phyloP scores from a whole-genome alignment of 2,888 invertebrate genomes.

The Lepas anatifera region DNA sequence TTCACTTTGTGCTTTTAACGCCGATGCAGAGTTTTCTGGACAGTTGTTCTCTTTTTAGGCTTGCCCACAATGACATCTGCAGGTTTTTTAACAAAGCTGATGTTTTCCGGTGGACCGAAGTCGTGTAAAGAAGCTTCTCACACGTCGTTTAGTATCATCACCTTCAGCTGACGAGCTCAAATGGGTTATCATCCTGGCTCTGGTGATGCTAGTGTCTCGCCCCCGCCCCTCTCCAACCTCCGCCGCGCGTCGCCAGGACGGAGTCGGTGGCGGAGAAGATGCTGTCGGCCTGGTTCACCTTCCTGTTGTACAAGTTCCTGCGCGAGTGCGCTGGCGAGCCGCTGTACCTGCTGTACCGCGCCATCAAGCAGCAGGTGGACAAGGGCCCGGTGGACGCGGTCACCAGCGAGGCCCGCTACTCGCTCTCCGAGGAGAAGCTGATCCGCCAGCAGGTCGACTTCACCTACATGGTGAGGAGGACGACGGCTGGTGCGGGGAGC shows the following conservation, averaged over 20 bases:
- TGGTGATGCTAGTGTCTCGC: background rate
- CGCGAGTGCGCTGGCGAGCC: constrained; percentile 98
- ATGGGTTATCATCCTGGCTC: too few relatives aligned
- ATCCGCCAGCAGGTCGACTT: constrained; percentile 97
- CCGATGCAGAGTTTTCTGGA: too few relatives aligned
- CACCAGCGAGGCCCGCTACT: constrained; percentile 95
- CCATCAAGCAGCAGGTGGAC: constrained; percentile 98
- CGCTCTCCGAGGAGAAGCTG: constrained; percentile 95
- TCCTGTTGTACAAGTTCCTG: constrained; percentile 92
- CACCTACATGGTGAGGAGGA: constrained; percentile 56
- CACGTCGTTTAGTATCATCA: too few relatives aligned
- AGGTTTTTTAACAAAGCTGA: too few relatives aligned
- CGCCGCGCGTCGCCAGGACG: constrained; percentile 42
- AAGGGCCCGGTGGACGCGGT: constrained; percentile 98
- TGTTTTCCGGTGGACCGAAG: too few relatives aligned
- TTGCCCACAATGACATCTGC: too few relatives aligned
- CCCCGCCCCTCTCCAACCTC: background rate
- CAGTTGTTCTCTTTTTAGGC: too few relatives aligned
- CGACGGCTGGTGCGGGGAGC: too few relatives aligned
- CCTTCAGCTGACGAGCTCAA: too few relatives aligned
- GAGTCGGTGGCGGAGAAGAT: constrained; percentile 99
- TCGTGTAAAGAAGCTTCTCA: too few relatives aligned
- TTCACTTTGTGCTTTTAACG: too few relatives aligned
- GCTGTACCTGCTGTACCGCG: constrained; percentile 92
- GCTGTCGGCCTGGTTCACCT: constrained; percentile 99